Evolutionary conservation across 2,797 vertebrate genomes (phyloP).

Genomic region (Rhinoraja longicauda): DNA sequence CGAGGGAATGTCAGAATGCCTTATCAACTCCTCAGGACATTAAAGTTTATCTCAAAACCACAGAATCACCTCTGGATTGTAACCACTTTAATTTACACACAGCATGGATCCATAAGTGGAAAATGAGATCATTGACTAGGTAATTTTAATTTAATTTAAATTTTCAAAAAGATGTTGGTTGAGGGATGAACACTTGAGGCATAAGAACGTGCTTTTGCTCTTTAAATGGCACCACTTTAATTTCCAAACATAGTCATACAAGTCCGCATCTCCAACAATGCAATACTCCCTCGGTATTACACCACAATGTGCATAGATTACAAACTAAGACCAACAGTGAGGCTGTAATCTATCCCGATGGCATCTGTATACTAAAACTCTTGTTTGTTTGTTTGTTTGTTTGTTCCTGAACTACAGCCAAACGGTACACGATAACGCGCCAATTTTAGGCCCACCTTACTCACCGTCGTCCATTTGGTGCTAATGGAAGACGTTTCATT

Average conservation of each 20-base stretch:
- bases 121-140: background rate
- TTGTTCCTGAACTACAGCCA: no score
- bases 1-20: background rate
- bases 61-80: no score
- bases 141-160: background rate
- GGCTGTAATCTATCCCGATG: background rate
- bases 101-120: background rate
- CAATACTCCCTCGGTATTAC: background rate
- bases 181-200: background rate
- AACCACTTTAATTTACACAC: background rate
- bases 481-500: no score
- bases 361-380: no score
- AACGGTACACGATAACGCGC: no score
- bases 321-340: background rate
- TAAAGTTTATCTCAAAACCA: no score
- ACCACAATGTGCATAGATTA: background rate
- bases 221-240: background rate
- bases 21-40: background rate
- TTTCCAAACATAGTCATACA: background rate
- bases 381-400: no score
- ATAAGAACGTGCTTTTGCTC: background rate
- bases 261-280: background rate
- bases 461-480: no score
- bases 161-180: background rate
- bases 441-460: no score